Evolutionary conservation across 2,888 invertebrate species (phyloP), one percentile per base, ranked within the genome.

Genomic region (Hoplodrina blanda): DNA sequence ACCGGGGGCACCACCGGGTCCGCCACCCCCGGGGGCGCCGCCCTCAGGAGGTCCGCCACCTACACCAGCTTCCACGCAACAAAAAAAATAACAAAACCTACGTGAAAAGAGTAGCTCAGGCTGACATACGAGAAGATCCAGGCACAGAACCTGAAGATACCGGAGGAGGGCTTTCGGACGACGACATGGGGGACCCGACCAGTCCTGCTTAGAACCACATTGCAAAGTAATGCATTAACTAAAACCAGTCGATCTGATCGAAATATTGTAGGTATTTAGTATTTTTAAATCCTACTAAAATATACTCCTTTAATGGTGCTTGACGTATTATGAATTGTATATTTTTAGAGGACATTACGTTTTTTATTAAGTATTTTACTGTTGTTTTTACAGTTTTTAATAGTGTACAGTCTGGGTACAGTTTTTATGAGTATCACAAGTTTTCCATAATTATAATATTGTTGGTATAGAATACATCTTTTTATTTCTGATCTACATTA

Each of bases 401-500:
- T 6, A 41, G 41, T 13, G 41, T 41, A 13, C 13, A 13, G 41
- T 13, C 3, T 41, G 0, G 7, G 33, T 33, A 33, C 7, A 33
- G 33, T 55, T 70, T 44, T 33, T 59, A 37, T 46, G 50, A 15
- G 8, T 41, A 49, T 54, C 54, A 37, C 46, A 49, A 25, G 44
- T 59, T 53, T 19, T 50, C 37, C 30, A 20, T 49, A 4, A 59
- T 54, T 59, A 57, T 57, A 63, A 63, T n/a, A n/a, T 54, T 37
- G 20, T 62, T 20, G 55, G 44, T 20, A 46, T 53, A 37, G 11
- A 56, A 33, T 54, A 25, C 15, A 19, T 50, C 20, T 68, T 68
- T 75, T 78, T 59, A 71, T 73, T 76, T 60, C 64, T 65, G 73
- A 73, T 69, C 66, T 78, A 76, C 54, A 60, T 71, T 62, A 59